Evolutionary conservation across 1,140 invertebrate species (phyloP).

Genomic region (Lepidotrigona ventralis): DNA sequence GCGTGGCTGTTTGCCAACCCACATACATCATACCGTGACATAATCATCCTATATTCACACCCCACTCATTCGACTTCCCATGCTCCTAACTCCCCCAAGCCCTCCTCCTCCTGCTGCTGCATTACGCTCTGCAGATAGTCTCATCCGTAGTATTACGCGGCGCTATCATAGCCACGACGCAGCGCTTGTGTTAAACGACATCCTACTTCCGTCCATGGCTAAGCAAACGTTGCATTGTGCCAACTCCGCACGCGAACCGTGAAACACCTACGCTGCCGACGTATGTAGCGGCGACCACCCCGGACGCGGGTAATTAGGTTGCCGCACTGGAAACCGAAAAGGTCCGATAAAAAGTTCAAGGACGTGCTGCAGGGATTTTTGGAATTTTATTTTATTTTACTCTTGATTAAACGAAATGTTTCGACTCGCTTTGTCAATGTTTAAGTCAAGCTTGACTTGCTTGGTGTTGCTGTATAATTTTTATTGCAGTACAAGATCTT

Average conservation of each 20-base stretch:
- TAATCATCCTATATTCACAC: slow-evolving; percentile 72
- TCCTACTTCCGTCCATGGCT: slow-evolving; percentile 44
- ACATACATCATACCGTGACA: slow-evolving; percentile 70
- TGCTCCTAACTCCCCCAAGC: slow-evolving; percentile 40
- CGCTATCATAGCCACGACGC: slow-evolving; percentile 65
- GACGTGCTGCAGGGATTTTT: too few relatives aligned
- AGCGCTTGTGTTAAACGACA: slow-evolving; percentile 63
- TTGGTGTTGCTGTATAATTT: too few relatives aligned
- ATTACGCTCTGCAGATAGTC: slow-evolving; percentile 69
- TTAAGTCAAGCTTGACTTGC: too few relatives aligned
- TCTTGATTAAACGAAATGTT: too few relatives aligned
- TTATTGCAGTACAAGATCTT: too few relatives aligned
- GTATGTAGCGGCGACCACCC: too few relatives aligned
- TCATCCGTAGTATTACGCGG: slow-evolving; percentile 61
- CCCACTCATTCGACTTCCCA: slow-evolving; percentile 66
- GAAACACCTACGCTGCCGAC: slow-evolving; percentile 7
- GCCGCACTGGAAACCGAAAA: not conserved
- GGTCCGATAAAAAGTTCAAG: not conserved
- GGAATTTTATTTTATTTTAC: too few relatives aligned
- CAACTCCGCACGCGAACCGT: slow-evolving; percentile 26
- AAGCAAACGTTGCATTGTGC: slow-evolving; percentile 47
- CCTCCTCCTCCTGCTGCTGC: slow-evolving; percentile 56
- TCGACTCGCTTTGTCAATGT: too few relatives aligned
- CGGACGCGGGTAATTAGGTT: not conserved
- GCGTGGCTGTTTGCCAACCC: slow-evolving; percentile 66